Percentiles rank a stretch among this genome's conserved stretches.
Evolutionary conservation across 2,797 vertebrate species (phyloP).

Genomic region (Centroberyx gerrardi): DNA sequence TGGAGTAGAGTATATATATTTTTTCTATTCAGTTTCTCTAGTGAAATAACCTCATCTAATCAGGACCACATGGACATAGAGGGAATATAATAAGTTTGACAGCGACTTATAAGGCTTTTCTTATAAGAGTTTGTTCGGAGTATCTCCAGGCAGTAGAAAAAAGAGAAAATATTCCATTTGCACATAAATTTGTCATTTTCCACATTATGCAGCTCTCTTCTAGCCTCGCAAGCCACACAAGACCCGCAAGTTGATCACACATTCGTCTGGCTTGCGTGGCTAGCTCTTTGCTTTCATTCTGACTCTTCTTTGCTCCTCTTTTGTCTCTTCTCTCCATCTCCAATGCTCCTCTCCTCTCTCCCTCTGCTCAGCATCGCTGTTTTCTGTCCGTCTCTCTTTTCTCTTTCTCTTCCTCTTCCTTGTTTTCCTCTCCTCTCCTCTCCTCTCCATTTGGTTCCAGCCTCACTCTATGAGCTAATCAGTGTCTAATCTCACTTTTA

Average conservation of each 20-base stretch:
- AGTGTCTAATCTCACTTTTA: constrained; percentile 84
- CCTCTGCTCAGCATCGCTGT: neutral
- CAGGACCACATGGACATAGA: neutral
- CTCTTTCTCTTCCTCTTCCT: constrained; percentile 9
- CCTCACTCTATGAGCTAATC: constrained; percentile 71
- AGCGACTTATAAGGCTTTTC: neutral
- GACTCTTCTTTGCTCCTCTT: constrained; percentile 5
- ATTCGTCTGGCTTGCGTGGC: no score
- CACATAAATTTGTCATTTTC: neutral
- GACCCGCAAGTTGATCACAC: no score
- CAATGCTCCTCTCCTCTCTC: neutral
- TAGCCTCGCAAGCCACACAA: no score
- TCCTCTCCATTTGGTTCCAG: constrained; percentile 37
- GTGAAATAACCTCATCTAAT: neutral
- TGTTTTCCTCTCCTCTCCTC: constrained; percentile 7
- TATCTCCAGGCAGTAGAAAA: no score
- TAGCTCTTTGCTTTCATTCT: constrained; percentile 18
- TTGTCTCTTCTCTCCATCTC: constrained; percentile 7
- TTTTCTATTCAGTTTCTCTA: no score
- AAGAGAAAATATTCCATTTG: no score
- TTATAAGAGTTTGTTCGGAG: no score
- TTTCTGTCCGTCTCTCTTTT: constrained; percentile 4
- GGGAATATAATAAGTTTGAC: neutral
- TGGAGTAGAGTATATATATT: no score
- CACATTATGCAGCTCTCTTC: neutral